phyloP scores from a whole-genome alignment of 2,888 invertebrate species.

The Melieria omissa region DNA sequence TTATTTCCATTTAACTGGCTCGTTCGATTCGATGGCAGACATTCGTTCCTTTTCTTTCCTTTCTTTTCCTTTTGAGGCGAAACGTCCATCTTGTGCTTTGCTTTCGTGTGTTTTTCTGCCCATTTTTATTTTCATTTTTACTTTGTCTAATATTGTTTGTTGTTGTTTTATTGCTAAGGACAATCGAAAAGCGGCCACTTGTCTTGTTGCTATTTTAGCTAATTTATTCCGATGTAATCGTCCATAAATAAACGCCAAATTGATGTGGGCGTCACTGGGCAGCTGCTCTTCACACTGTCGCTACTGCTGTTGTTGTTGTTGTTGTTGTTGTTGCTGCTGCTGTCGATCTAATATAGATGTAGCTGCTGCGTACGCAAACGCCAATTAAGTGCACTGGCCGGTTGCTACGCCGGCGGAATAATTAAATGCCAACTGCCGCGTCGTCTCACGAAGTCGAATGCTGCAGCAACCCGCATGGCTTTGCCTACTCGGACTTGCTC shows the following conservation, averaged over 20 bases:
- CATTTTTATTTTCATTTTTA: not conserved
- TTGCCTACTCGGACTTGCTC: too few species aligned
- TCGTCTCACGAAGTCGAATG: too few species aligned
- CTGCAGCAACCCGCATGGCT: too few species aligned
- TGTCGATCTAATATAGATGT: too few species aligned
- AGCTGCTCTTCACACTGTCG: not conserved
- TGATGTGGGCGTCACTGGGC: constrained; percentile 11
- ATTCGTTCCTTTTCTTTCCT: not conserved
- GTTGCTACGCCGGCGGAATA: not conserved
- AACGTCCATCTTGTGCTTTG: not conserved
- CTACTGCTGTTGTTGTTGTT: not conserved
- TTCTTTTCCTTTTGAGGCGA: not conserved
- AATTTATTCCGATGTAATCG: constrained; percentile 26
- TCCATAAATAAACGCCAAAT: constrained; percentile 19
- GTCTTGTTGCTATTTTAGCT: constrained; percentile 18
- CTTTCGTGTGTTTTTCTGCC: not conserved
- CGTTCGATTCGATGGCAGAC: not conserved
- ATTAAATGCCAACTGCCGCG: not conserved
- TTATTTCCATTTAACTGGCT: not conserved
- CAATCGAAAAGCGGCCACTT: constrained; percentile 30
- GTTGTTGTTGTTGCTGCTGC: not conserved
- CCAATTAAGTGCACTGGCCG: constrained; percentile 11
- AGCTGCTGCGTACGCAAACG: not conserved
- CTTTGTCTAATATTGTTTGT: not conserved
- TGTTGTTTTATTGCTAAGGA: not conserved